These are phyloP conservation scores for Blastomussa wellsi DNA, from an alignment of 92 coral and sea anemone genomes.

Conservation along the genomic window DNA sequence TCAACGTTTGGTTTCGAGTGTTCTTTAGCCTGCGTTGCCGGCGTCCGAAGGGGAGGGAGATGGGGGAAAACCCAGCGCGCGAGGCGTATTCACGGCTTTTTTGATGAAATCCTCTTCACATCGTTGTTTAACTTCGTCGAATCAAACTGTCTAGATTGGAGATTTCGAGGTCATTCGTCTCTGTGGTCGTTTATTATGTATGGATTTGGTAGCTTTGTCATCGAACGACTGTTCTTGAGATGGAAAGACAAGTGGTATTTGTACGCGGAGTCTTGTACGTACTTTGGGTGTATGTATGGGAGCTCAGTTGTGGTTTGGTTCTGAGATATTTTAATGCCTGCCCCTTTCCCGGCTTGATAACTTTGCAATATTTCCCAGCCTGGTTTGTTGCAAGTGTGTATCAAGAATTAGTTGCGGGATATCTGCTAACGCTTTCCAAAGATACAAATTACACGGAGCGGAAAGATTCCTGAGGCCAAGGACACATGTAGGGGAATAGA, in stretches of 20 bases:
- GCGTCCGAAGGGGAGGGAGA: too few relatives aligned
- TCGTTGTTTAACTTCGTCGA: slow-evolving; percentile 43
- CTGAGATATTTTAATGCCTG: slow-evolving; percentile 57
- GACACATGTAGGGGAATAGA: too few relatives aligned
- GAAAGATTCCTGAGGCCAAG: too few relatives aligned
- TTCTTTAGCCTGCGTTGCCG: slow-evolving; percentile 51
- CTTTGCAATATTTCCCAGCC: slow-evolving; percentile 62
- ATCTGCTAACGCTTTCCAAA: slow-evolving; percentile 43
- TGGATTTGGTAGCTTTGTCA: slow-evolving; percentile 55
- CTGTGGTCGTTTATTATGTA: slow-evolving; percentile 62
- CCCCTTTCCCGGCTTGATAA: slow-evolving; percentile 57
- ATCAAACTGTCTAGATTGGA: slow-evolving; percentile 61
- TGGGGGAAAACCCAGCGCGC: too few relatives aligned
- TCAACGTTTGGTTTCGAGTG: slow-evolving; percentile 46
- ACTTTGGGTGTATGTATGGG: slow-evolving; percentile 57
- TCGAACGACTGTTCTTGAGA: slow-evolving; percentile 42
- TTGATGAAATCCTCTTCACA: slow-evolving; percentile 64
- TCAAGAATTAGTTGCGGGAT: slow-evolving; percentile 50
- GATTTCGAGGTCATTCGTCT: slow-evolving; percentile 60
- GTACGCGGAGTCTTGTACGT: slow-evolving; percentile 50
- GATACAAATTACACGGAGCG: neutral
- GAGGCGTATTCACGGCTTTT: slow-evolving; percentile 63
- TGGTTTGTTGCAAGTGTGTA: slow-evolving; percentile 59
- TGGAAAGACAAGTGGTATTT: slow-evolving; percentile 38
- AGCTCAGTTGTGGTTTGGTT: slow-evolving; percentile 53